Conservation (phyloP, 2,113 vertebrate species). For the Apteryx mantelli region DNA sequence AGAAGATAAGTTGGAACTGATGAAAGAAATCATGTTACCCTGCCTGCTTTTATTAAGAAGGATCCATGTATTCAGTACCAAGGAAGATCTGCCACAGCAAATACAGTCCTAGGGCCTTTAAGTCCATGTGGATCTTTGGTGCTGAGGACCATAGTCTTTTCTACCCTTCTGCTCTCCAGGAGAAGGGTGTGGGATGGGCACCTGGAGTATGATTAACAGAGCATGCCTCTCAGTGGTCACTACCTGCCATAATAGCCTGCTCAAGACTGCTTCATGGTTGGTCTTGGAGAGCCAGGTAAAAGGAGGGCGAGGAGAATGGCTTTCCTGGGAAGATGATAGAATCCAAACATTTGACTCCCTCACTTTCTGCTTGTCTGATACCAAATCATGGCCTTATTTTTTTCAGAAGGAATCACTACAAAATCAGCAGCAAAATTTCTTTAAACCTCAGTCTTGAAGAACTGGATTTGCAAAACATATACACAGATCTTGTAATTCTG, state of each 20-base stretch:
- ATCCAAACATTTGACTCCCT: neutral
- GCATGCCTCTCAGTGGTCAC: neutral
- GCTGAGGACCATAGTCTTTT: fast-evolving
- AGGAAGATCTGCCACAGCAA: neutral
- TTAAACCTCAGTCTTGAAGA: neutral
- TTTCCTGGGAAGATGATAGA: neutral
- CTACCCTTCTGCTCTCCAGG: neutral
- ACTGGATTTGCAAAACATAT: neutral
- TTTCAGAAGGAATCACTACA: neutral
- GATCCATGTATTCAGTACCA: neutral
- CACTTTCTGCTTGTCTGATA: neutral
- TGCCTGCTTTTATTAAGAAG: neutral
- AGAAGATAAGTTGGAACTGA: neutral
- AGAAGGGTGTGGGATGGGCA: neutral
- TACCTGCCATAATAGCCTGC: neutral
- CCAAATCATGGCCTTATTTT: neutral
- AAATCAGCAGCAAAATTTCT: neutral
- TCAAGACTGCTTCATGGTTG: neutral
- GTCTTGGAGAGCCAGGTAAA: neutral
- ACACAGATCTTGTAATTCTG: neutral
- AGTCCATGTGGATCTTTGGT: neutral
- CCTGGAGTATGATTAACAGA: neutral
- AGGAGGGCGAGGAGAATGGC: too few relatives aligned
- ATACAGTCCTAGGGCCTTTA: neutral
- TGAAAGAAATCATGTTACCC: neutral